A percentile compares a stretch with the other conserved stretches of the same genome.
phyloP scores from a whole-genome alignment of 1,140 invertebrate genomes.

The Arctopsyche grandis region DNA sequence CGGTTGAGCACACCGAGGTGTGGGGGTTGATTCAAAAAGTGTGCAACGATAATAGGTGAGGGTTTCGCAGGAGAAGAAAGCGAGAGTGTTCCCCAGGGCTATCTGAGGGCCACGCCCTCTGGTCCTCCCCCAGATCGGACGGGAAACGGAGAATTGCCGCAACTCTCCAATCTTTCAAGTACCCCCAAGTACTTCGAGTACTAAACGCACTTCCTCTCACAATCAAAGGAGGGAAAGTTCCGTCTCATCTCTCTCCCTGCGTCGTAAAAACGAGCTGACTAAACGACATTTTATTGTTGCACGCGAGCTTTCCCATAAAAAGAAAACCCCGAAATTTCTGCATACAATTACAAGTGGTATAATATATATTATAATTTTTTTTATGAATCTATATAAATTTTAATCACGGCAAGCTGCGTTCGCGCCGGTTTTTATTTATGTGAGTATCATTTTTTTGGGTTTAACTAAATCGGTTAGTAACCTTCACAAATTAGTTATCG shows the following conservation, averaged over 20 bases:
- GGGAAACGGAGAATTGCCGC: constrained; percentile 19
- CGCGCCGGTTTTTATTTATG: not conserved
- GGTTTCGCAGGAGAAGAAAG: not conserved
- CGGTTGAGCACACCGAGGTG: too few species aligned
- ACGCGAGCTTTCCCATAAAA: not conserved
- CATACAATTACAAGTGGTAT: not conserved
- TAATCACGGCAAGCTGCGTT: not conserved
- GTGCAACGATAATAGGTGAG: too few species aligned
- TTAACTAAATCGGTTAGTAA: constrained; percentile 26
- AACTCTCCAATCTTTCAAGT: constrained; percentile 1
- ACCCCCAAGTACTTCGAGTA: not conserved
- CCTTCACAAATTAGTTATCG: constrained; percentile 30
- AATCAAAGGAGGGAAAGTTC: not conserved
- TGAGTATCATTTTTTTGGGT: not conserved
- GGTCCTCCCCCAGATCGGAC: not conserved
- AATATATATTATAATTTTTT: not conserved
- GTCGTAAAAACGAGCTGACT: constrained; percentile 8
- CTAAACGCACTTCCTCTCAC: not conserved
- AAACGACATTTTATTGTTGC: not conserved
- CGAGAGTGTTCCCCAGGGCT: constrained; percentile 18
- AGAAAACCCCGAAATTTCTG: not conserved
- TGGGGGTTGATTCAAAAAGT: too few species aligned
- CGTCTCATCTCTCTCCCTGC: not conserved
- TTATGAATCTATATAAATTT: too few species aligned
- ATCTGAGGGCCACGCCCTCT: not conserved